Percentiles rank a stretch among this genome's conserved stretches.
Conservation (phyloP, 1,140 invertebrate species). For the Patella vulgata region DNA sequence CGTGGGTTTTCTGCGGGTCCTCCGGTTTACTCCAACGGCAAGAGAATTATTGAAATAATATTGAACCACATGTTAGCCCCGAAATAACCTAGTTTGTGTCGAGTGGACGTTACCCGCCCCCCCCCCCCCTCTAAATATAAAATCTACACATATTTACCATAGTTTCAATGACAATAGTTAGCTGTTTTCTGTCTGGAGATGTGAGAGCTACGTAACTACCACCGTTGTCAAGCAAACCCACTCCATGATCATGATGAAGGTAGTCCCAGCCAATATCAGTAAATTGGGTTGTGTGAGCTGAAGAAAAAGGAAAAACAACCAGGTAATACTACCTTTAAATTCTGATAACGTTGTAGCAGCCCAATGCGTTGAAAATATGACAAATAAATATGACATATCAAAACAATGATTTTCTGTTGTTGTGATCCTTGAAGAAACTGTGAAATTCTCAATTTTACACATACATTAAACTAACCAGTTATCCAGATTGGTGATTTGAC, state of each 20-base stretch:
- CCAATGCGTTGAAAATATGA: background rate
- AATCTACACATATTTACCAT: no score
- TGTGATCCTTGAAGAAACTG: background rate
- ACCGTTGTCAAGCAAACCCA: slow-evolving; percentile 46
- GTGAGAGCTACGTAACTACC: slow-evolving; percentile 56
- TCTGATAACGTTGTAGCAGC: background rate
- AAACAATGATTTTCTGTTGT: background rate
- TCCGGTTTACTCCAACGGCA: no score
- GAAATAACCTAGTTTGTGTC: no score
- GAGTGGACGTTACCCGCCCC: no score
- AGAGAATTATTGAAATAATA: no score
- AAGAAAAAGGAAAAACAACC: slow-evolving; percentile 11
- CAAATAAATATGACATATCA: background rate
- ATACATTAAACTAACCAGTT: slow-evolving; percentile 29
- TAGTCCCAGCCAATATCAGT: slow-evolving; percentile 59
- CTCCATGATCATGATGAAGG: slow-evolving; percentile 53
- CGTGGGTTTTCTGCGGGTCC: no score
- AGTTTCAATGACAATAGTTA: slow-evolving; percentile 62
- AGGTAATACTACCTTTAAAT: background rate
- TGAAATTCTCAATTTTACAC: background rate
- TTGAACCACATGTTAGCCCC: no score
- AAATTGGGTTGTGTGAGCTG: slow-evolving; percentile 64
- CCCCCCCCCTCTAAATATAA: no score
- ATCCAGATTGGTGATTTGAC: slow-evolving; percentile 61
- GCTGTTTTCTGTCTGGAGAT: slow-evolving; percentile 46